A percentile compares a stretch with the other conserved stretches of the same genome.
Evolutionary conservation across 2,113 vertebrate species (phyloP).

Genomic region (Pyrgilauda ruficollis): DNA sequence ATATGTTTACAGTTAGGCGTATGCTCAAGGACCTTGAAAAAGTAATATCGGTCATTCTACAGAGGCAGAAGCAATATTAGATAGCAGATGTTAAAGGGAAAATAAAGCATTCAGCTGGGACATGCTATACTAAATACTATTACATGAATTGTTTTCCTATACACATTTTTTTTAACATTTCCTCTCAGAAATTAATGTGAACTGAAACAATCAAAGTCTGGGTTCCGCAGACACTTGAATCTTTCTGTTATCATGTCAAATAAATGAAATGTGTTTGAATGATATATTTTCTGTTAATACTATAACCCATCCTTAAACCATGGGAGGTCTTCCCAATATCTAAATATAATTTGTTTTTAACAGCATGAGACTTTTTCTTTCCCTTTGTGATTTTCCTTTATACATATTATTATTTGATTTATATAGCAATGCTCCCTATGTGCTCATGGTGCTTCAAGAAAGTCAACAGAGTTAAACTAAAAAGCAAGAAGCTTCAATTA

Average conservation of each 20-base stretch:
- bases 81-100: neutral
- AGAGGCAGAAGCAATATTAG: neutral
- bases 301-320: conserved; percentile 6
- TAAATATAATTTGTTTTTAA: conserved; percentile 42
- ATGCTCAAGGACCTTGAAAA: neutral
- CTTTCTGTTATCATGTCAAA: neutral
- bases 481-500: conserved; percentile 15
- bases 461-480: neutral
- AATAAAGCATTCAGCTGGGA: neutral
- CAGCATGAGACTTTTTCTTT: conserved; percentile 42
- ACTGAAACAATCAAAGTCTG: neutral
- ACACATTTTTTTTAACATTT: neutral
- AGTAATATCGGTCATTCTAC: neutral
- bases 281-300: conserved; percentile 8
- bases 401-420: conserved; percentile 45
- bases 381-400: conserved; percentile 41
- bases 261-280: neutral
- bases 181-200: neutral
- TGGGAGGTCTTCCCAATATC: conserved; percentile 44
- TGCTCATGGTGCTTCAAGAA: neutral
- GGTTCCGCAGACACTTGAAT: neutral
- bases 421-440: neutral
- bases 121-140: neutral
- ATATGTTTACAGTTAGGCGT: neutral
- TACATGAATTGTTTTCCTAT: neutral